Base-by-base conservation (phyloP, 2,797 vertebrate species). In the Avahi laniger region DNA sequence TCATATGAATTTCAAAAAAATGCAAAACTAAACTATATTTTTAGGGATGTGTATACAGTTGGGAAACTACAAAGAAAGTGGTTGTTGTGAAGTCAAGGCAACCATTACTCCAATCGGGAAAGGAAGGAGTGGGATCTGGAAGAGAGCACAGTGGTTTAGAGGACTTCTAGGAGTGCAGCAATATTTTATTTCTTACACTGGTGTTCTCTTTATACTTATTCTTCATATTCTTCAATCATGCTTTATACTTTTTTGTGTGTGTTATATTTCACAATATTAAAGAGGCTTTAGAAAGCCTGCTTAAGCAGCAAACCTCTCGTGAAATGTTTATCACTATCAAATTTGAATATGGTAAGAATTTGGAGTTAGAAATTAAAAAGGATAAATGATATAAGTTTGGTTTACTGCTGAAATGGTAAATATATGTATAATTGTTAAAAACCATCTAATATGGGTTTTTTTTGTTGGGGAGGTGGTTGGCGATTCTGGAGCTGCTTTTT, bases 351-450 rank as follows among this genome's bases (percentile, higher is more conserved):
- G 93, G 7, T 41, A 63, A 87, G 38, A 93, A 96, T 30, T 61
- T 57, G 88, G 76, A 84, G 8, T 35, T 75, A 94, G 81, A 41
- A 93, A 96, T 10, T 92, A 22, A 41, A 97, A 95, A 48, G 46
- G 38, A 54, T n/a, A 67, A 79, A 48, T 38, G 61, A 83, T 59
- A 9, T 43, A 81, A 73, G 54, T 92, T 89, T 81, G 54, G 26
- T 93, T 92, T 97, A 4, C 33, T 82, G 38, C 70, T 92, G 46
- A 82, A 82, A 80, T 28, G 20, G 2, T 54, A 41, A n/a, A 15
- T 6, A 7, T 63, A 95, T 52, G 41, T n/a, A 41, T 35, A 95
- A 78, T 65, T 91, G 48, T 87, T 30, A 89, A 89, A 89, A 61
- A 11, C 50, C 28, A 78, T 79, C 35, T 0, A 4, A 8, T 43